phyloP scores from a whole-genome alignment of 2,888 invertebrate species.

The Antheraea yamamai region DNA sequence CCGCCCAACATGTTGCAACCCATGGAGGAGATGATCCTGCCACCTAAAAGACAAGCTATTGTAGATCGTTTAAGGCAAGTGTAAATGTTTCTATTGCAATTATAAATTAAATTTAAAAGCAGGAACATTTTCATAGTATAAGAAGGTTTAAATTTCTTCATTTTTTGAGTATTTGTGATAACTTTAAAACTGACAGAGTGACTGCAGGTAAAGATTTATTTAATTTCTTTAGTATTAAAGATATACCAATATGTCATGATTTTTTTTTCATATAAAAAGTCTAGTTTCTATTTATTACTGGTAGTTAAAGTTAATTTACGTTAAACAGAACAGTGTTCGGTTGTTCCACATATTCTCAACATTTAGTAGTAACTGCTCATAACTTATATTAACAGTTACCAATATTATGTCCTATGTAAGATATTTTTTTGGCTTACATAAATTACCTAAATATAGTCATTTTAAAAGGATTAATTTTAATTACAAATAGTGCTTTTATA shows the following conservation, averaged over 20 bases:
- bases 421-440: neutral
- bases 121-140: neutral
- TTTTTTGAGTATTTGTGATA: neutral
- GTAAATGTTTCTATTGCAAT: conserved; percentile 13
- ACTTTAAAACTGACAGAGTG: neutral
- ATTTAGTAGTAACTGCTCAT: too few relatives aligned
- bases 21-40: conserved; percentile 87
- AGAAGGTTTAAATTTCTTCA: neutral
- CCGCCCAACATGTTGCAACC: conserved; percentile 85
- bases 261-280: neutral
- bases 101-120: neutral
- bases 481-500: neutral
- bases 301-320: neutral
- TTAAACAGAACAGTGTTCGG: too few relatives aligned
- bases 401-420: neutral
- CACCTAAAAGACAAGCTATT: conserved; percentile 91
- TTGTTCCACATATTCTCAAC: too few relatives aligned
- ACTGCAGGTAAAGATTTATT: neutral
- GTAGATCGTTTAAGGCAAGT: conserved; percentile 89
- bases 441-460: neutral
- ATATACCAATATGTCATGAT: neutral
- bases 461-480: neutral
- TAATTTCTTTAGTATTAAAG: neutral
- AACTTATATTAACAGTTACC: neutral
- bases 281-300: neutral